Conservation (phyloP, 2,113 vertebrate genomes). For the Alethe diademata region DNA sequence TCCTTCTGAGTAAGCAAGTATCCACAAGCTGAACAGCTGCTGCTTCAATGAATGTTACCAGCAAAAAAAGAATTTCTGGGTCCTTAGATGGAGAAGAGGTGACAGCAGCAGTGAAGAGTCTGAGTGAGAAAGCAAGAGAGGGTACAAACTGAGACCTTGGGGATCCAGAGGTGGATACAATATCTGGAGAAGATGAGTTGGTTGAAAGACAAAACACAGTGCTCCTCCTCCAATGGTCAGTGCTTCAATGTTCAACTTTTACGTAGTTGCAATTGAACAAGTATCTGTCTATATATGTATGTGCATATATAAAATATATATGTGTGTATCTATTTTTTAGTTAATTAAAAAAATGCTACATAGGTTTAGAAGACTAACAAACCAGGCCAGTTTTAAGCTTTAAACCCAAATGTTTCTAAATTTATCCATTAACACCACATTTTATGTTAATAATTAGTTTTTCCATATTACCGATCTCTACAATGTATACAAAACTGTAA, state of each 20-base stretch:
- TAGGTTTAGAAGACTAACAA: neutral
- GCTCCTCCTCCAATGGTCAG: neutral
- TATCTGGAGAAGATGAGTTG: neutral
- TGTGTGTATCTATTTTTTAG: neutral
- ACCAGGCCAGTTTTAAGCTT: neutral
- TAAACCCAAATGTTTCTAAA: neutral
- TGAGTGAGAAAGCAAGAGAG: neutral
- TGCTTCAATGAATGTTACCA: neutral
- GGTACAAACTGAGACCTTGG: neutral
- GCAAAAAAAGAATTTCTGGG: neutral
- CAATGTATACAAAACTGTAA: neutral
- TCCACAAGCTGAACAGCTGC: neutral
- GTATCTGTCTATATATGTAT: fast-evolving
- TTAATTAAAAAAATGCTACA: neutral
- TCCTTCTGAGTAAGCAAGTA: neutral
- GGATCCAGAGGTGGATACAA: neutral
- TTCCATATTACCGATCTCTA: neutral
- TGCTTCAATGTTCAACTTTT: neutral
- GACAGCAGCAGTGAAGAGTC: neutral
- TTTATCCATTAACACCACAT: neutral
- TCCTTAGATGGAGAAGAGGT: neutral
- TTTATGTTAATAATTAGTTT: neutral
- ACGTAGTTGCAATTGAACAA: neutral
- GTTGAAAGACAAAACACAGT: neutral
- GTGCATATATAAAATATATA: neutral